Percentiles rank a stretch among this genome's conserved stretches.
phyloP scores from a whole-genome alignment of 2,888 invertebrate genomes.

The Acleris cristana region DNA sequence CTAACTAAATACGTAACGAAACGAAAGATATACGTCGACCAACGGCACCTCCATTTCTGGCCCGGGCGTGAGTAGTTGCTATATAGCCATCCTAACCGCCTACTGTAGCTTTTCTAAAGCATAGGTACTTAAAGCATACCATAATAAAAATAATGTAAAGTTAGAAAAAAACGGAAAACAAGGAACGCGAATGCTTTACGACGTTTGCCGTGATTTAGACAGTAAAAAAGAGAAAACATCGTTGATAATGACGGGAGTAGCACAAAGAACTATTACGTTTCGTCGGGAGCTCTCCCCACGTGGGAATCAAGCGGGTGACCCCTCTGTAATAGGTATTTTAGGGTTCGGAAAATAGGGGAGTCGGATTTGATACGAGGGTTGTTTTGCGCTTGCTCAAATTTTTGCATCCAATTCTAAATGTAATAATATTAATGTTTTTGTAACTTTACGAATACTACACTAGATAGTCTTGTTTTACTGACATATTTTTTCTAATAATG shows the following conservation, averaged over 20 bases:
- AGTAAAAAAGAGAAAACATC: slow-evolving; percentile 29
- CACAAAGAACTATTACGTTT: slow-evolving; percentile 40
- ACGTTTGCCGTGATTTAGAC: slow-evolving; percentile 14
- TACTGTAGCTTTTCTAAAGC: too few relatives aligned
- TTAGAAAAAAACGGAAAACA: too few relatives aligned
- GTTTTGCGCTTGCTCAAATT: slow-evolving; percentile 24
- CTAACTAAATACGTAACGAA: too few relatives aligned
- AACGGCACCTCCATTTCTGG: too few relatives aligned
- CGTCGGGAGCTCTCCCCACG: slow-evolving; percentile 39
- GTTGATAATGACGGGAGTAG: slow-evolving; percentile 34
- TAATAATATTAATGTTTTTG: not conserved
- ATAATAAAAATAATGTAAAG: too few relatives aligned
- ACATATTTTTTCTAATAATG: too few relatives aligned
- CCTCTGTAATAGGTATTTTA: slow-evolving; percentile 43
- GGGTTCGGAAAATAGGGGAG: slow-evolving; percentile 41
- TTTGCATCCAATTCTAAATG: slow-evolving; percentile 28
- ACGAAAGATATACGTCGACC: too few relatives aligned
- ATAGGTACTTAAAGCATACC: too few relatives aligned
- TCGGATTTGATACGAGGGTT: slow-evolving; percentile 37
- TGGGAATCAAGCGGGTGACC: slow-evolving; percentile 37
- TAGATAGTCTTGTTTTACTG: too few relatives aligned
- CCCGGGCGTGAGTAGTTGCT: too few relatives aligned
- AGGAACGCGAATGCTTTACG: not conserved
- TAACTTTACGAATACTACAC: too few relatives aligned
- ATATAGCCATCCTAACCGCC: too few relatives aligned